A percentile compares a stretch with the other conserved stretches of the same genome.
Conservation (phyloP, 2,113 vertebrate species). For the Enhydra lutris region DNA sequence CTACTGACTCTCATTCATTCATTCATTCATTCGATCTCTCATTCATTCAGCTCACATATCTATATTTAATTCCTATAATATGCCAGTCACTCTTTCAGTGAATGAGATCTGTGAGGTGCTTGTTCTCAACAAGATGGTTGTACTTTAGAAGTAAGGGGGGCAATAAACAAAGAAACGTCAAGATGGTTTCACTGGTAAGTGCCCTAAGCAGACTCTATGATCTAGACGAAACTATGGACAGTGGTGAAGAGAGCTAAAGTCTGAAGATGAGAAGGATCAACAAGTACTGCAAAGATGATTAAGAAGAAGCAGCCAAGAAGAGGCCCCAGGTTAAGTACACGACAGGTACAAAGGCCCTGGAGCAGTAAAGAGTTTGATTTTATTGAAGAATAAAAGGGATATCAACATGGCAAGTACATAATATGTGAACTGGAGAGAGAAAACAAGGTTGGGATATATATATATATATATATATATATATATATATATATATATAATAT, state of each 20-base stretch:
- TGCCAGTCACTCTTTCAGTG: background rate
- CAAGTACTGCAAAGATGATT: background rate
- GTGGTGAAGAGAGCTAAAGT: background rate
- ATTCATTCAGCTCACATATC: background rate
- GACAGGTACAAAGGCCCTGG: background rate
- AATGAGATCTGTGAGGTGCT: background rate
- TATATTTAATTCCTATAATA: background rate
- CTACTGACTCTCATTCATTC: background rate
- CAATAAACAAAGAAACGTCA: background rate
- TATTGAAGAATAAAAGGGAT: background rate
- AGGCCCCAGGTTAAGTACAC: rapidly evolving
- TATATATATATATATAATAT: rapidly evolving
- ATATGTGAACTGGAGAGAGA: background rate
- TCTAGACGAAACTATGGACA: background rate
- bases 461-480: rapidly evolving
- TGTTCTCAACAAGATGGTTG: background rate
- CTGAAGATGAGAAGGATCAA: background rate
- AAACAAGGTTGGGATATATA: background rate
- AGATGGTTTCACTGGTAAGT: background rate
- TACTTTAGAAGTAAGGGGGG: background rate
- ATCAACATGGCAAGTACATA: background rate
- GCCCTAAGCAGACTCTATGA: background rate
- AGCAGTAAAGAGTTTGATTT: background rate
- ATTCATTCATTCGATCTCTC: background rate
- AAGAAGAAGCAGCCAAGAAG: background rate